phyloP scores from a whole-genome alignment of 2,888 invertebrate genomes.

The Nemurella pictetii region DNA sequence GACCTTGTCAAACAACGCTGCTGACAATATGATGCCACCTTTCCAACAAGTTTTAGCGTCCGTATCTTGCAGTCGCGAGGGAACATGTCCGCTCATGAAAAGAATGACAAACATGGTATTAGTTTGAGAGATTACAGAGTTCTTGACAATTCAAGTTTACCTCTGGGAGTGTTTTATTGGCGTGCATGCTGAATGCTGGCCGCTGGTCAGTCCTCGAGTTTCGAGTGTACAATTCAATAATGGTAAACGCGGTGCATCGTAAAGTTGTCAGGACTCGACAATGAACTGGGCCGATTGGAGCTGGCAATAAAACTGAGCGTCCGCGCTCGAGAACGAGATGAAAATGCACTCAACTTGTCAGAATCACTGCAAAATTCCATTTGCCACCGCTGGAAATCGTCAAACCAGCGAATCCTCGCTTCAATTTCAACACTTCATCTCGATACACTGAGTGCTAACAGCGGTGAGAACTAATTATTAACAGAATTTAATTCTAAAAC shows the following conservation, averaged over 20 bases:
- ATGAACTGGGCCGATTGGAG: background rate
- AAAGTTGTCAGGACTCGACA: background rate
- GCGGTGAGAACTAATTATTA: too few relatives aligned
- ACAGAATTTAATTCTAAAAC: too few relatives aligned
- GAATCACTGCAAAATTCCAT: background rate
- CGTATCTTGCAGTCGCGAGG: background rate
- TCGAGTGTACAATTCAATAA: too few relatives aligned
- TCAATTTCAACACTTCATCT: too few relatives aligned
- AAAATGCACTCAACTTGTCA: background rate
- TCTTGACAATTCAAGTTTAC: constrained; percentile 6
- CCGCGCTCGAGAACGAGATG: background rate
- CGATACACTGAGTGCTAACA: too few relatives aligned
- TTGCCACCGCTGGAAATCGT: too few relatives aligned
- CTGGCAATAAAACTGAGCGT: background rate
- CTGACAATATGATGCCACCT: background rate
- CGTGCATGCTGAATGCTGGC: too few relatives aligned
- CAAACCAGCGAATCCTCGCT: too few relatives aligned
- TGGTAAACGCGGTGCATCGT: too few relatives aligned
- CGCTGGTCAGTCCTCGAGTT: background rate
- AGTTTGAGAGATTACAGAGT: background rate
- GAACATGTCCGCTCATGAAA: background rate
- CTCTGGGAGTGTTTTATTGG: background rate
- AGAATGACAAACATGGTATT: background rate
- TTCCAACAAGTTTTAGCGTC: background rate
- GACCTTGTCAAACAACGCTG: background rate